Evolutionary conservation across 1,140 invertebrate species (phyloP).

Genomic region (Goniozus legneri): DNA sequence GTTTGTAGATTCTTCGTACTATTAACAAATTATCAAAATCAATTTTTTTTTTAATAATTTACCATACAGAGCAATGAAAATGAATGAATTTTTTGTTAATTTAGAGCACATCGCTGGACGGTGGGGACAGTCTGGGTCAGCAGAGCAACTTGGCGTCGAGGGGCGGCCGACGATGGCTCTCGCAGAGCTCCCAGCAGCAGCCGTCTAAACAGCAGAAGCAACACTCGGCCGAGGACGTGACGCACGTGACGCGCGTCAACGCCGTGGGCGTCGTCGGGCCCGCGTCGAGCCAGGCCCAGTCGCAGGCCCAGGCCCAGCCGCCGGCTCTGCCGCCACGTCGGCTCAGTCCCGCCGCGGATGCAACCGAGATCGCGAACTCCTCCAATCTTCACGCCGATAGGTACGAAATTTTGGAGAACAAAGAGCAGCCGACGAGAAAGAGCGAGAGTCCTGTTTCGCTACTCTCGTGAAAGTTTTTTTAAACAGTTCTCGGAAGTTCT

Average conservation of each 20-base stretch:
- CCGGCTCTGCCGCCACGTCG: conserved; percentile 38
- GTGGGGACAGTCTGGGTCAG: conserved; percentile 32
- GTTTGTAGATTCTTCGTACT: no score
- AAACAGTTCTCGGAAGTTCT: no score
- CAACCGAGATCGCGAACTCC: conserved; percentile 36
- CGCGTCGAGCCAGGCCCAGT: conserved; percentile 37
- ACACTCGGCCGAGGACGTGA: conserved; percentile 41
- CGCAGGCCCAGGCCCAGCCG: conserved; percentile 29
- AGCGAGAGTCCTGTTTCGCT: no score
- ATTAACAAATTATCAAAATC: no score
- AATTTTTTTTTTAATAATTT: no score
- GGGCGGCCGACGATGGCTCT: conserved; percentile 36
- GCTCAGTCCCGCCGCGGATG: conserved; percentile 44
- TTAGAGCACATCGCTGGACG: conserved; percentile 43
- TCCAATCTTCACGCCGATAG: conserved; percentile 31
- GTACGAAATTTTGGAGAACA: no score
- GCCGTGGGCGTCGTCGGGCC: conserved; percentile 35
- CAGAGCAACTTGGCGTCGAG: conserved; percentile 20
- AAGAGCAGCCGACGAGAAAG: no score
- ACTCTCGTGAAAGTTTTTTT: no score
- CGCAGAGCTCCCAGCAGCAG: conserved; percentile 34
- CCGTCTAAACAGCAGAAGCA: conserved; percentile 33
- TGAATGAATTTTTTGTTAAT: no score
- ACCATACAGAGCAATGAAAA: no score
- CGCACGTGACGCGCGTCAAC: conserved; percentile 20